A percentile compares a stretch with the other conserved stretches of the same genome.
Conservation (phyloP, 2,113 vertebrate species). For the Grus americana region DNA sequence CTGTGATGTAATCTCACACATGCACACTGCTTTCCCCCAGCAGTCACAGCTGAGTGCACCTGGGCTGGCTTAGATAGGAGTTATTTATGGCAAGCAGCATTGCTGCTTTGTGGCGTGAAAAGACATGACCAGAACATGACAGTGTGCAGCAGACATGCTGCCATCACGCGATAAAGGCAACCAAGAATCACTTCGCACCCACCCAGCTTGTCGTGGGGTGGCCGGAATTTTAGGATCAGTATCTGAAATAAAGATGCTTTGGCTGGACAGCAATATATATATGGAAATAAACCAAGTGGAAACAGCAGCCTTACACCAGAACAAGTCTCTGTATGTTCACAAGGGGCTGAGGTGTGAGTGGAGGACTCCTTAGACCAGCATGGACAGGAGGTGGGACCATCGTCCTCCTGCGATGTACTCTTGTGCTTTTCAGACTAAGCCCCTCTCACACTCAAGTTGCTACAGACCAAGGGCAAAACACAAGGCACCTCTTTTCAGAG, state of each 20-base stretch:
- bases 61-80: not conserved
- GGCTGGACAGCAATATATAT: not conserved
- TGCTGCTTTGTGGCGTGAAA: not conserved
- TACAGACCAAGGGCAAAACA: not conserved
- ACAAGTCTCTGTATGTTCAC: not conserved
- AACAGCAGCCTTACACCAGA: not conserved
- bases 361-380: not conserved
- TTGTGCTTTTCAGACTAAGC: not conserved
- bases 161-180: not conserved
- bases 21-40: not conserved
- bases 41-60: not conserved
- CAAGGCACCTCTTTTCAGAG: not conserved
- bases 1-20: not conserved
- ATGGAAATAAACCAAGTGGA: not conserved
- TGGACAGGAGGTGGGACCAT: not conserved
- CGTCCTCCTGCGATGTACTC: fast-evolving
- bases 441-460: not conserved
- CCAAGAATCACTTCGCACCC: not conserved
- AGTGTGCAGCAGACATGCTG: not conserved
- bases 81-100: not conserved
- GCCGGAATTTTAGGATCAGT: not conserved
- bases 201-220: not conserved
- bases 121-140: fast-evolving
- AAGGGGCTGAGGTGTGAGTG: not conserved
- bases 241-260: not conserved